Evolutionary conservation across 1,140 invertebrate genomes (phyloP).

Genomic region (Delia radicum): DNA sequence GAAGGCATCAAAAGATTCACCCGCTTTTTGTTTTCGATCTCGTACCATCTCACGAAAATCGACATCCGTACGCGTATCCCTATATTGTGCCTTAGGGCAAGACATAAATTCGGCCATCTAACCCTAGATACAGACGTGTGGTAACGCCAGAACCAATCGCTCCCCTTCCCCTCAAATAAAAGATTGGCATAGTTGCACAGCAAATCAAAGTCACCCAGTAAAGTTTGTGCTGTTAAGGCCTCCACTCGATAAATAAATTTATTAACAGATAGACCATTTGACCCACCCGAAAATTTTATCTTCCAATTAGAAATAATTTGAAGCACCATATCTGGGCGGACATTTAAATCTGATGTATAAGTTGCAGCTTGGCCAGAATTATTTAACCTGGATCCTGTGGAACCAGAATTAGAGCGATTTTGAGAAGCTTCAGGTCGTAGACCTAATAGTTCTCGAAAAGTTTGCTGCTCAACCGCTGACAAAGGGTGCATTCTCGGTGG

Average conservation of each 20-base stretch:
- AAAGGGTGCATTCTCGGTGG: too few relatives aligned
- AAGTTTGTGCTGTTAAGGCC: not conserved
- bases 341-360: not conserved
- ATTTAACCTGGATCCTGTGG: not conserved
- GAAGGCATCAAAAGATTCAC: not conserved
- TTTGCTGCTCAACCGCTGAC: too few relatives aligned
- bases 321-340: too few relatives aligned
- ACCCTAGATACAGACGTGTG: too few relatives aligned
- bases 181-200: not conserved
- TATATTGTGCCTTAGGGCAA: not conserved
- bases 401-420: too few relatives aligned
- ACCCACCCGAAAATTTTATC: not conserved
- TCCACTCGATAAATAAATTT: not conserved
- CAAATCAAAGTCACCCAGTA: not conserved
- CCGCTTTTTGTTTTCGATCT: not conserved
- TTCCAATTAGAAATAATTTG: not conserved
- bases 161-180: not conserved
- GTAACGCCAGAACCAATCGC: too few relatives aligned
- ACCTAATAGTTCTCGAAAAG: too few relatives aligned
- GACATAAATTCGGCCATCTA: not conserved
- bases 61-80: not conserved
- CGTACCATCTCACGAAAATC: not conserved
- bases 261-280: not conserved
- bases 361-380: not conserved
- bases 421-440: too few relatives aligned